Base-by-base conservation (phyloP, 1,140 invertebrate species). In the Cardiocondyla obscurior region DNA sequence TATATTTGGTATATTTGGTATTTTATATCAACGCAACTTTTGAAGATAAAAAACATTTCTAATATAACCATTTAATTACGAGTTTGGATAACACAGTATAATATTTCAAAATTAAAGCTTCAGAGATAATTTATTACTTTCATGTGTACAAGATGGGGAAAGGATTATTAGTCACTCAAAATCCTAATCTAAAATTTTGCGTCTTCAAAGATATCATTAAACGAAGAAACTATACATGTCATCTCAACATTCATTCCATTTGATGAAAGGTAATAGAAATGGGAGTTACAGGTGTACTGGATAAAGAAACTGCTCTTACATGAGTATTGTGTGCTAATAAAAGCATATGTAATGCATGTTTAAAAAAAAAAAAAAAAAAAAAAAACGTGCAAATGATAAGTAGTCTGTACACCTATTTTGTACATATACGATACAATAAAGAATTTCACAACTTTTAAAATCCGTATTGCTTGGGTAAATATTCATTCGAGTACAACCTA, bases 371-470 rank as follows among this genome's bases (percentile, higher is more conserved):
- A n/a, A 69, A 82, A 81, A 89, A n/a, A n/a, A n/a, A n/a, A n/a
- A 69, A 82, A 81, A 89, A 77, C 58, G 85, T 85, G 84, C 91
- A 90, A 92, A 91, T 90, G 92, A 92, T 91, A 90, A 77, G 92
- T 92, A 92, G 91, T 92, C 90, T 92, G 93, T 94, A 93, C 93
- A 94, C 91, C 89, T 91, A 92, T 94, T 94, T 93, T 94, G 93
- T 94, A 94, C 93, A 94, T 94, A 93, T 93, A 92, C 90, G 87
- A 92, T 92, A 93, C 90, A 92, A 93, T 93, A 92, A 92, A 92
- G 91, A 89, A 92, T 92, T 92, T 92, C 91, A 93, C 90, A 91
- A 87, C 84, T 88, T 90, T 88, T 90, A 89, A 76, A 25, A 88
- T 88, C 83, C 79, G 86, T 85, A 88, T 88, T 25, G 86, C 85